Base-by-base conservation (phyloP, 30 jellyfish, hydroid and myxozoan genomes). In the Hydractinia echinata region DNA sequence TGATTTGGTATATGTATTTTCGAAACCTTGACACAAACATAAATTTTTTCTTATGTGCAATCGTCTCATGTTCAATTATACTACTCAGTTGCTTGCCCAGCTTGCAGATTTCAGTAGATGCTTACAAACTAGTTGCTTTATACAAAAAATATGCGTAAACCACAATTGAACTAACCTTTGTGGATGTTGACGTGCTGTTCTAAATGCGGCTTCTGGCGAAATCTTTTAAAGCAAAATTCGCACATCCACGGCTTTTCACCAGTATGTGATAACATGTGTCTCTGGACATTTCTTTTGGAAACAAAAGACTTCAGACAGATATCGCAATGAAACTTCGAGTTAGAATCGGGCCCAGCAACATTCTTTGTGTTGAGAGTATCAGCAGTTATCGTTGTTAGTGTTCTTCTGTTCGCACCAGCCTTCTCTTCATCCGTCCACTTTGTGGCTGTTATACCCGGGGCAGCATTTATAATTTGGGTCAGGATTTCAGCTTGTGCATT, bases 201-300 rank as follows among this genome's bases (percentile, higher is more conserved):
- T 8, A 80, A 55, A 80, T 80, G 87, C n/a, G 87, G 87, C 44
- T 80, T 80, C 5, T 80, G 87, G 49, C 87, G 87, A 80, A 80
- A 80, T 20, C 87, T 68, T 55, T 80, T 80, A 60, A 80, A 80
- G 53, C 87, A 80, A 66, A 20, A 80, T 61, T 80, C 87, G 67
- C 87, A 80, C 87, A 80, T 80, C 87, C 87, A 80, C 19, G 87
- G 87, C 16, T 80, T 80, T 51, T 80, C 87, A 61, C 87, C 87
- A 39, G 87, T 80, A 58, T 80, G 87, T 61, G 87, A 80, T 52
- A 80, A 66, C 87, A 80, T 80, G 52, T 80, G 87, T 8, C 87
- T 56, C 66, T 80, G 87, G 0, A 80, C 87, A 61, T 80, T 80
- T 48, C 87, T 39, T 80, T 80, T 80, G 20, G 87, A 80, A 20